phyloP scores from a whole-genome alignment of 1,140 invertebrate species.

The Anastrepha ludens region DNA sequence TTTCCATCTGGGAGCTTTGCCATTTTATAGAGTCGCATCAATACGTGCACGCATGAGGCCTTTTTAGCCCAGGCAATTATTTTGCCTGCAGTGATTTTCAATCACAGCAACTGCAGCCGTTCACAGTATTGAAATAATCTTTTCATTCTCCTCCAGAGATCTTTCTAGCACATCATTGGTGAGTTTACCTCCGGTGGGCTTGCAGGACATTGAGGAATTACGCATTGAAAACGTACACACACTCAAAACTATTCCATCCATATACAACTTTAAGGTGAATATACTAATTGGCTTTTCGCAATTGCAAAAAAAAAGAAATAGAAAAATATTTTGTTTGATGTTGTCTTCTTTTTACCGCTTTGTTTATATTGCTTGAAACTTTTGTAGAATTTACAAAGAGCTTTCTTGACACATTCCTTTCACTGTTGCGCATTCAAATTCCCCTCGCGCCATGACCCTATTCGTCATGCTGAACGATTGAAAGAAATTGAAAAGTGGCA shows the following conservation, averaged over 20 bases:
- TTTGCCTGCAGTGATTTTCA: no score
- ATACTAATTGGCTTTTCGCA: not conserved
- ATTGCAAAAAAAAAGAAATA: no score
- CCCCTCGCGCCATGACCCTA: slow-evolving; percentile 85
- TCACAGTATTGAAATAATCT: not conserved
- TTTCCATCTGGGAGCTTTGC: no score
- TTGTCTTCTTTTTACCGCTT: not conserved
- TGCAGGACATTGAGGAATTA: slow-evolving; percentile 83
- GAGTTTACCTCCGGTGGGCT: slow-evolving; percentile 82
- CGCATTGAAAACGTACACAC: slow-evolving; percentile 82
- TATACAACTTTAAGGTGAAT: slow-evolving; percentile 84
- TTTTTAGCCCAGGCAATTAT: no score
- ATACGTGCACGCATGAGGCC: no score
- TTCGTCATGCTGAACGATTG: slow-evolving; percentile 78
- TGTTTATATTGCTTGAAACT: slow-evolving; percentile 9
- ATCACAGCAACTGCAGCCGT: no score
- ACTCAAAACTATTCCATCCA: slow-evolving; percentile 87
- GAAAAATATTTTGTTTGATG: no score
- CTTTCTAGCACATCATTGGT: slow-evolving; percentile 85
- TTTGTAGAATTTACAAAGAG: slow-evolving; percentile 76
- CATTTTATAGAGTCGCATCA: no score
- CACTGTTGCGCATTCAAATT: slow-evolving; percentile 93
- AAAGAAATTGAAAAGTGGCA: slow-evolving; percentile 75
- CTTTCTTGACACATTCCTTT: slow-evolving; percentile 87
- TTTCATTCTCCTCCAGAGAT: slow-evolving; percentile 76